Percentiles rank a stretch among this genome's conserved stretches.
These are phyloP conservation scores for Hiodon tergisus DNA, from an alignment of 2,113 vertebrate species.

Conservation along the genomic window DNA sequence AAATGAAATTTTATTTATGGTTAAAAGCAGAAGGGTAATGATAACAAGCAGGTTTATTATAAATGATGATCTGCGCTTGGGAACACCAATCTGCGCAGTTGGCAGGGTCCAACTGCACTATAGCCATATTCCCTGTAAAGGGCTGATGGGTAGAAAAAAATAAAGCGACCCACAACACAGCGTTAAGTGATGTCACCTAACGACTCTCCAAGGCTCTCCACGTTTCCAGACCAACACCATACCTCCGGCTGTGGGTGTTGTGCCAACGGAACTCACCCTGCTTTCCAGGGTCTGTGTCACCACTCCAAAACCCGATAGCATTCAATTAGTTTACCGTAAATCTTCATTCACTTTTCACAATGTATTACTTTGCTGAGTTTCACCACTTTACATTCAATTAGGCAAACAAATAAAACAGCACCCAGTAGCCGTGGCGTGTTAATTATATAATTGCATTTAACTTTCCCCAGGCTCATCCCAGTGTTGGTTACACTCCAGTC, in stretches of 20 bases:
- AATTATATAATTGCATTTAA: background rate
- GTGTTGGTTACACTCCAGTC: background rate
- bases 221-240: background rate
- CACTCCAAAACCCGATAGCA: background rate
- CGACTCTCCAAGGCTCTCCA: background rate
- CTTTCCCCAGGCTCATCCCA: background rate
- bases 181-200: background rate
- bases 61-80: slow-evolving; percentile 41
- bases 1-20: slow-evolving; percentile 60
- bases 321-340: slow-evolving; percentile 5
- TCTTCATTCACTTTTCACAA: background rate
- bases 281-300: background rate
- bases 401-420: background rate
- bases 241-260: background rate
- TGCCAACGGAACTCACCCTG: background rate
- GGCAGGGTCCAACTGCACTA: too few relatives aligned
- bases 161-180: background rate
- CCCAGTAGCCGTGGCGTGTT: background rate
- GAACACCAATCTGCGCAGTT: slow-evolving; percentile 21
- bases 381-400: background rate
- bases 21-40: slow-evolving; percentile 53
- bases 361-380: background rate
- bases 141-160: slow-evolving; percentile 8
- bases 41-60: slow-evolving; percentile 44
- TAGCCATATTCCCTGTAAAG: background rate